phyloP scores from a whole-genome alignment of 2,797 vertebrate genomes.

The Neopelma chrysocephalum region DNA sequence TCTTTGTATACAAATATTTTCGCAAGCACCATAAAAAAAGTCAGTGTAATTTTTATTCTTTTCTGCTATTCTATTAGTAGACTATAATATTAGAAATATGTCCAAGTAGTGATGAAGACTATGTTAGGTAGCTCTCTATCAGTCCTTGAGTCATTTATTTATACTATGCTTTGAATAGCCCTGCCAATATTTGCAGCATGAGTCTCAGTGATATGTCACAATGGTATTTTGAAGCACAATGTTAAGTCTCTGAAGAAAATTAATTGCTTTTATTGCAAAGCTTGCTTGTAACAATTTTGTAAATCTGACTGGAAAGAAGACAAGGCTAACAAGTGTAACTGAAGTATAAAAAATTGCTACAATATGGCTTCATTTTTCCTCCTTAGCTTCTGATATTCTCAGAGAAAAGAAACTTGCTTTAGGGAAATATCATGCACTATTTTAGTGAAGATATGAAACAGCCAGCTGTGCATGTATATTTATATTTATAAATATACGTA shows the following conservation, averaged over 20 bases:
- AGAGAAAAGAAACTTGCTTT: neutral
- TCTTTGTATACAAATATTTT: neutral
- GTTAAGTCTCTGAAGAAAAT: constrained; percentile 29
- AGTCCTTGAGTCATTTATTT: constrained; percentile 38
- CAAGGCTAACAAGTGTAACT: neutral
- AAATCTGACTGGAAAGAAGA: neutral
- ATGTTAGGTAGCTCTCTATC: neutral
- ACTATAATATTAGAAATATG: neutral
- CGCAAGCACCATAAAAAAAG: neutral
- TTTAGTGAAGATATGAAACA: neutral
- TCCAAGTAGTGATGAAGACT: neutral
- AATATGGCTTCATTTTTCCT: neutral
- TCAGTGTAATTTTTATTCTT: neutral
- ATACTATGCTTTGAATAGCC: neutral
- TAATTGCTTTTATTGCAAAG: constrained; percentile 2
- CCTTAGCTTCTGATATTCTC: neutral
- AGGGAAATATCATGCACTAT: neutral
- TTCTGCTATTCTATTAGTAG: neutral
- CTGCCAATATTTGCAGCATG: constrained; percentile 12
- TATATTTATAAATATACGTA: neutral
- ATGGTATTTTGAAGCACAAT: neutral
- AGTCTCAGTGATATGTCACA: constrained; percentile 14
- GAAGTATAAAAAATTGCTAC: neutral
- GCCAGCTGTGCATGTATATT: neutral
- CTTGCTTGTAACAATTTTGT: neutral